Conservation (phyloP, 2,797 vertebrate species). For the Neoniphon sammara region DNA sequence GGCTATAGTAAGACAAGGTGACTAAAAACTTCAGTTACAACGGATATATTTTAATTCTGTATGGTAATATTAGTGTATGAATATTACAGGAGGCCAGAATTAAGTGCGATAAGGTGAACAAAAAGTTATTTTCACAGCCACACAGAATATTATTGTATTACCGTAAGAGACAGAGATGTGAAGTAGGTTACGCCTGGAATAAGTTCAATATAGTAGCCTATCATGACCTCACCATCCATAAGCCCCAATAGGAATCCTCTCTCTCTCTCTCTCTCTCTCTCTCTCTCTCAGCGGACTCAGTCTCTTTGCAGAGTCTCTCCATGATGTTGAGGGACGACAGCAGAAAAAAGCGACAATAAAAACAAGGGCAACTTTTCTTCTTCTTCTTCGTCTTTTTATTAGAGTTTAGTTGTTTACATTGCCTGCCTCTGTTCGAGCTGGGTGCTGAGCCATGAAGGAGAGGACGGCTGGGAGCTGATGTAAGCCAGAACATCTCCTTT, state of each 20-base stretch:
- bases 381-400: not conserved
- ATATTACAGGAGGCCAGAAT: too few relatives aligned
- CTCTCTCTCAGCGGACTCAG: constrained; percentile 1
- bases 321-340: constrained; percentile 14
- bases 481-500: constrained; percentile 35
- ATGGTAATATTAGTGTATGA: too few relatives aligned
- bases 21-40: too few relatives aligned
- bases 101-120: too few relatives aligned
- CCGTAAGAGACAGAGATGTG: too few relatives aligned
- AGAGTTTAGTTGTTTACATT: not conserved
- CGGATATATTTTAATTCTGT: too few relatives aligned
- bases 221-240: not conserved
- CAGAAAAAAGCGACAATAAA: not conserved
- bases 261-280: not conserved
- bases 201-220: too few relatives aligned
- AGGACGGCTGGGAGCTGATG: constrained; percentile 24
- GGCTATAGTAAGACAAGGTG: too few relatives aligned
- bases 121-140: too few relatives aligned
- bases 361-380: not conserved
- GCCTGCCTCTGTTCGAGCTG: not conserved
- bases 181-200: too few relatives aligned
- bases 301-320: constrained; percentile 27
- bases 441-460: constrained; percentile 8
- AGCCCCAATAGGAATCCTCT: not conserved
- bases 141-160: too few relatives aligned